Evolutionary conservation across 2,797 vertebrate species (phyloP), one percentile per base, ranked within the genome.

Genomic region (Siniperca obscura): DNA sequence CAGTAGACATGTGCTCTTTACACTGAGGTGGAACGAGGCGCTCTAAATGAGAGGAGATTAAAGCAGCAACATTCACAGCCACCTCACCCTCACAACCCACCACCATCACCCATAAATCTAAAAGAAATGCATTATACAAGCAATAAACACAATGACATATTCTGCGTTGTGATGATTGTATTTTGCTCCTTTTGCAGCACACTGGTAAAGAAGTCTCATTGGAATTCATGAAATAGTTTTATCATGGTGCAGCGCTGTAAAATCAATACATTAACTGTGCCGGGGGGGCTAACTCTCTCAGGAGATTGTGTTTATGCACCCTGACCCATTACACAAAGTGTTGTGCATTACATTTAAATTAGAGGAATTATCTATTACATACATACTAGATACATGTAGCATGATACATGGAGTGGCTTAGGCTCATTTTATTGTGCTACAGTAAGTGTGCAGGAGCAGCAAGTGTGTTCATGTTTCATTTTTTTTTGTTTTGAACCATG

Each of bases 191-290:
- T 88, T 89, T 88, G 78, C 80, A 82, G 85, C 86, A 64, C 89
- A 82, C 85, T 84, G 80, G 83, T 80, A 80, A 90, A 90, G 76
- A 83, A 86, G 84, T 89, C 92, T 94, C 92, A 95, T 94, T 94
- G 90, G 91, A 93, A 95, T 95, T 95, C 94, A 94, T 95, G 92
- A 93, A 94, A 91, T 92, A 89, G 87, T 91, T 94, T 93, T 93
- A 92, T 93, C 89, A 86, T 61, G 77, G 81, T 62, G 70, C 84
- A n/a, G 78, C 61, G 53, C 86, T 91, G 86, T 89, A 89, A 92
- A 94, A 94, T 94, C 92, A 92, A 94, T 95, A 92, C 87, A 86
- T 92, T 94, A 90, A 90, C 89, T 68, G 74, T 81, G 91, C 86
- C 73, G 36, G 85, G 84, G 84, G 86, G 84, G 86, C 52, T 71